Conservation (phyloP, 2,888 invertebrate species). For the Globia sparganii region DNA sequence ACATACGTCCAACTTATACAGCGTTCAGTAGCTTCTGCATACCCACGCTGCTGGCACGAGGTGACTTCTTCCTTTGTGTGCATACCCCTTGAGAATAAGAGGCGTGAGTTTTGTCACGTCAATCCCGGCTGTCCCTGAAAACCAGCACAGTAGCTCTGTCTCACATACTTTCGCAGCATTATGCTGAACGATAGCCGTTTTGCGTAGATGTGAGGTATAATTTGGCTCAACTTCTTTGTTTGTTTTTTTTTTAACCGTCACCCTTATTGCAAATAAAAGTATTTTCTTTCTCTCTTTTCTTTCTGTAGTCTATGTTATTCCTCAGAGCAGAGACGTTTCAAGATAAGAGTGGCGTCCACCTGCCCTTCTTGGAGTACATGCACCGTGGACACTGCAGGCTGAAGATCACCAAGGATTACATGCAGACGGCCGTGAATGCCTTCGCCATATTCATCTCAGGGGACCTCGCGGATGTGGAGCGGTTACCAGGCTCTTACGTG, state of each 20-base stretch:
- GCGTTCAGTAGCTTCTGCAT: too few relatives aligned
- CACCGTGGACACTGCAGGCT: slow-evolving; percentile 77
- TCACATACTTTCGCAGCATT: background rate
- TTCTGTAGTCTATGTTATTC: background rate
- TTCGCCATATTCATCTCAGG: slow-evolving; percentile 82
- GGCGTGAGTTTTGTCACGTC: background rate
- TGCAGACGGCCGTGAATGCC: slow-evolving; percentile 87
- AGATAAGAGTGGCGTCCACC: slow-evolving; percentile 77
- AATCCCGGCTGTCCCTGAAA: background rate
- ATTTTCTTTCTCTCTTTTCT: background rate
- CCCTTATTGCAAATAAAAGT: background rate
- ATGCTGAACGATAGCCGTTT: background rate
- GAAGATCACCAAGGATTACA: slow-evolving; percentile 77
- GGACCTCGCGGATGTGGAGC: slow-evolving; percentile 74
- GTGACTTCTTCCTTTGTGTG: background rate
- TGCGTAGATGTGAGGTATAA: background rate
- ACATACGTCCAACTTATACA: too few relatives aligned
- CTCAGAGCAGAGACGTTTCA: slow-evolving; percentile 78
- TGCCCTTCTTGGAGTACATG: slow-evolving; percentile 74
- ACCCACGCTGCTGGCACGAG: background rate
- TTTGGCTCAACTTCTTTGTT: background rate
- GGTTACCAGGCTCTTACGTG: slow-evolving; percentile 79
- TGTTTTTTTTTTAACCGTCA: background rate
- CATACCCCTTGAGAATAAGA: background rate
- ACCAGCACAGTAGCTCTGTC: background rate